These are phyloP conservation scores for Ctenopoma kingsleyae DNA, from an alignment of 2,797 vertebrate genomes.

Conservation along the genomic window DNA sequence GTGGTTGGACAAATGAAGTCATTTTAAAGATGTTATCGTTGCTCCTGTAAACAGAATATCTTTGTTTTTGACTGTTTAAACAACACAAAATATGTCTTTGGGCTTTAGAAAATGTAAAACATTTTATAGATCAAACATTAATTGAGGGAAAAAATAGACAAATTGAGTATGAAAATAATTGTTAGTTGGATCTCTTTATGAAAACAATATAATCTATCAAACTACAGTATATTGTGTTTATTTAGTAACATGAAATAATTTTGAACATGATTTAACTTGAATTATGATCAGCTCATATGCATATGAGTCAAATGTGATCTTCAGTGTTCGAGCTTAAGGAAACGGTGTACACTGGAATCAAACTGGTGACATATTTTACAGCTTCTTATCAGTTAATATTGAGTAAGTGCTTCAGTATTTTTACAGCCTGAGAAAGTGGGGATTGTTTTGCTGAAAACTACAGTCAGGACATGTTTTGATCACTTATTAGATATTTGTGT, in stretches of 20 bases:
- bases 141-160: no score
- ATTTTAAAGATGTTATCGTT: no score
- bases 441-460: slow-evolving; percentile 34
- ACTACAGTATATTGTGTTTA: slow-evolving; percentile 10
- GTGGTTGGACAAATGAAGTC: not conserved
- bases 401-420: slow-evolving; percentile 48
- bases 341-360: not conserved
- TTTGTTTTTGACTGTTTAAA: no score
- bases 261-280: not conserved
- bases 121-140: no score
- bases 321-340: slow-evolving; percentile 1
- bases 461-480: no score
- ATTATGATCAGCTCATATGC: slow-evolving; percentile 1
- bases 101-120: not conserved
- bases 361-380: slow-evolving; percentile 38
- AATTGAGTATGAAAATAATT: no score
- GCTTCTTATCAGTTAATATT: slow-evolving; percentile 61
- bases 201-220: slow-evolving; percentile 7
- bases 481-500: no score
- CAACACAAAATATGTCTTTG: not conserved
- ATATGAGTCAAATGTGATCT: slow-evolving; percentile 37
- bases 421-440: slow-evolving; percentile 41
- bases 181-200: not conserved
- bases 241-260: slow-evolving; percentile 29
- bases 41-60: no score